Base-by-base conservation (phyloP, 1,140 invertebrate species). In the Eueides isabella region DNA sequence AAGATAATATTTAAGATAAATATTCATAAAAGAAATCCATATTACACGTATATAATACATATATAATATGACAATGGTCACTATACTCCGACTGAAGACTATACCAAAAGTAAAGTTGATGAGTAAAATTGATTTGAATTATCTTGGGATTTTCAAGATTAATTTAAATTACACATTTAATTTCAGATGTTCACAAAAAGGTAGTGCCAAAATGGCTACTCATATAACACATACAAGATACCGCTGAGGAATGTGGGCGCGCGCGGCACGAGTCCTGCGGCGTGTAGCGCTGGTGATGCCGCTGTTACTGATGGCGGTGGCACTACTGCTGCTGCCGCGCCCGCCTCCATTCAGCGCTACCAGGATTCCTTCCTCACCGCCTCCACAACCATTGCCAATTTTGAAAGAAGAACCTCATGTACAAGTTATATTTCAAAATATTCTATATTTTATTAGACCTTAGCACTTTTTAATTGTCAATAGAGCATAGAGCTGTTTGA, bases 261-360 rank as follows among this genome's bases (percentile, higher is more conserved):
- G 93, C 67, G 86, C 88, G 78, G 89, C 90, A 75, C 87, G 91
- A 63, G 85, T 87, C 77, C 83, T 93, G 82, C 86, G 92, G 77
- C 86, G 92, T 73, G 85, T 76, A 64, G 85, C 84, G 78, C 83
- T 93, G 77, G 81, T 92, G 64, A 70, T 93, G 77, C 90, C 90
- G 80, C 84, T 93, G 71, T 77, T 74, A 75, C 79, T 89, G 73
- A 90, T 83, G 9, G 90, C 84, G 75, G 82, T 83, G 74, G 87
- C 84, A 80, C 79, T 92, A 80, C 79, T 92, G 80, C 86, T 92
- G 80, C 85, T 91, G 78, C 89, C 88, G 81, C 89, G 89, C 48
- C 87, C 90, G 71, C 88, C 79, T 35, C 77, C 82, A 19, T 76
- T 79, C 71, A 71, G 76, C 55, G 48, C 81, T n/a, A 74, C 79